phyloP scores from a whole-genome alignment of 2,888 invertebrate species.

The Pristionchus maxplancki region DNA sequence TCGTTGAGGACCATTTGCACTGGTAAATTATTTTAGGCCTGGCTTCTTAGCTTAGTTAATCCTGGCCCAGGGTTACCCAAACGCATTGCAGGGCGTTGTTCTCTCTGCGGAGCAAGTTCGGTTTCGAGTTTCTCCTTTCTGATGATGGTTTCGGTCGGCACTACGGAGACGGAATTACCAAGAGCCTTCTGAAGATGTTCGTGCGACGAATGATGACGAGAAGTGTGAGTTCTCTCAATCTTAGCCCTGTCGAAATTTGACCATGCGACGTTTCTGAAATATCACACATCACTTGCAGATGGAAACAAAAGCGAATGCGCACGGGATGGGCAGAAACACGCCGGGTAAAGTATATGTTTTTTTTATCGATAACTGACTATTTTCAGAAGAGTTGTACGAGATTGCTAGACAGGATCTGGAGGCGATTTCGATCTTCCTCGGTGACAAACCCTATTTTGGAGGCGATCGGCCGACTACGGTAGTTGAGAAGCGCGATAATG shows the following conservation, averaged over 20 bases:
- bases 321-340: constrained; percentile 23
- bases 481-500: neutral
- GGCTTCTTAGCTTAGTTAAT: too few species aligned
- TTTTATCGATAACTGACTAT: neutral
- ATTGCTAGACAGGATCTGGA: neutral
- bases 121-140: neutral
- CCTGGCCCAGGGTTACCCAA: neutral
- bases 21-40: too few species aligned
- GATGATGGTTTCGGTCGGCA: constrained; percentile 12
- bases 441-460: constrained; percentile 6
- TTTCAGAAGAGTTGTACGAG: constrained; percentile 5
- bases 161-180: neutral
- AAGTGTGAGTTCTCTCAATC: too few species aligned
- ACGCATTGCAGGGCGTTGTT: neutral
- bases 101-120: neutral
- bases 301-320: neutral
- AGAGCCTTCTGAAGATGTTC: neutral
- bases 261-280: neutral
- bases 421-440: neutral
- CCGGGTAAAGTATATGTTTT: neutral
- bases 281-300: neutral
- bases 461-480: constrained; percentile 34
- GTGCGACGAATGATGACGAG: neutral
- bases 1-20: constrained; percentile 13
- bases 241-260: neutral